A percentile compares a stretch with the other conserved stretches of the same genome.
Evolutionary conservation across 2,888 invertebrate genomes (phyloP).

Genomic region (Tanypteryx hageni): DNA sequence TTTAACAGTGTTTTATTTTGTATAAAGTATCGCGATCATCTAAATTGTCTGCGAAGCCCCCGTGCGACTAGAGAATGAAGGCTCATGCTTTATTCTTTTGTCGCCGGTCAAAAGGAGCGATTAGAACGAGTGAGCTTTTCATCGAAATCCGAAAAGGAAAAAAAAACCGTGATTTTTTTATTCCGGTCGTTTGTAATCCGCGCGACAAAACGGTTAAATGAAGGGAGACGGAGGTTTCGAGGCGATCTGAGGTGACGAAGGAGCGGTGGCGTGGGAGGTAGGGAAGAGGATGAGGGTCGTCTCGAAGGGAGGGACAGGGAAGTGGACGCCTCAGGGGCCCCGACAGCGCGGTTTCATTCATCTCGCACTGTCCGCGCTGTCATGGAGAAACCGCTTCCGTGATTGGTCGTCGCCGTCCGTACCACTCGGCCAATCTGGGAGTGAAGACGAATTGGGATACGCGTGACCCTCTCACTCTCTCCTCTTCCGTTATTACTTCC

Average conservation of each 20-base stretch:
- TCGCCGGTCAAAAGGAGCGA: no score
- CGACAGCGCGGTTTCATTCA: not conserved
- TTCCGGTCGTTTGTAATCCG: no score
- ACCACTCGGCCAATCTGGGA: not conserved
- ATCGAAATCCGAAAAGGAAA: no score
- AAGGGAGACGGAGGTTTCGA: no score
- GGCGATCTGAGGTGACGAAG: not conserved
- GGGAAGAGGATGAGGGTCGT: not conserved
- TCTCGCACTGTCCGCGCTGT: not conserved
- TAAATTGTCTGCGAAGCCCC: no score
- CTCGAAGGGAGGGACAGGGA: not conserved
- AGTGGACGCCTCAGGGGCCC: not conserved
- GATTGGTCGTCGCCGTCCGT: not conserved
- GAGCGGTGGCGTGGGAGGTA: not conserved
- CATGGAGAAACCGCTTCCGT: not conserved
- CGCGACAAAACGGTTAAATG: no score
- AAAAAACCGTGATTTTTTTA: no score
- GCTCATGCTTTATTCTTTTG: no score
- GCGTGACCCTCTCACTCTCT: not conserved
- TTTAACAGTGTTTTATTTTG: no score
- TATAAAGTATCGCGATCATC: no score
- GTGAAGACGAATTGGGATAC: not conserved
- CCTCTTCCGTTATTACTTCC: not conserved
- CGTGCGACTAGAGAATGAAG: no score
- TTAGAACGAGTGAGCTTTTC: no score